A percentile compares a stretch with the other conserved stretches of the same genome.
Conservation (phyloP, 2,797 vertebrate genomes). For the Knipowitschia caucasica region DNA sequence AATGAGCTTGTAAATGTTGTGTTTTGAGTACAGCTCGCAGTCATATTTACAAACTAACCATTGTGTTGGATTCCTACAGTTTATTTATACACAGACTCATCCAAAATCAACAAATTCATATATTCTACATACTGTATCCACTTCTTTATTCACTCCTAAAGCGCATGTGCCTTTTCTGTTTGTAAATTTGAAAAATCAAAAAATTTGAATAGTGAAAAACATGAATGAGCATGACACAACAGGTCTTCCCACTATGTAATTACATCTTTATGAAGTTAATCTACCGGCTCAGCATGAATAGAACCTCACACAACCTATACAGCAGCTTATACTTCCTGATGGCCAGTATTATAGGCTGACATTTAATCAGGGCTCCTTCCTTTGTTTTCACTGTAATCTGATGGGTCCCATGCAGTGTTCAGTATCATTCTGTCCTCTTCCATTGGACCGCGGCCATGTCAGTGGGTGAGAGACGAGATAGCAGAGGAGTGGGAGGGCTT, state of each 20-base stretch:
- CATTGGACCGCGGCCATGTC: slow-evolving; percentile 55
- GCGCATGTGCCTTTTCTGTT: too few species aligned
- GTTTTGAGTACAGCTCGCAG: too few species aligned
- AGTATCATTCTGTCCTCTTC: slow-evolving; percentile 45
- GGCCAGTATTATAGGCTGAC: slow-evolving; percentile 28
- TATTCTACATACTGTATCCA: too few species aligned
- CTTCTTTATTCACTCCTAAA: too few species aligned
- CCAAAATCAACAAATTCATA: too few species aligned
- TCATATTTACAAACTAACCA: too few species aligned
- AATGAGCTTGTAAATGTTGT: too few species aligned
- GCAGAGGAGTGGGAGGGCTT: slow-evolving; percentile 58
- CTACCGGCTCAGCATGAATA: slow-evolving; percentile 26
- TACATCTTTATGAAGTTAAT: slow-evolving; percentile 32
- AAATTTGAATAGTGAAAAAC: not conserved
- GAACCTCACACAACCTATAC: slow-evolving; percentile 8
- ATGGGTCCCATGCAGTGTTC: slow-evolving; percentile 34
- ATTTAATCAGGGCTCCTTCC: slow-evolving; percentile 44
- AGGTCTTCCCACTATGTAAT: slow-evolving; percentile 28
- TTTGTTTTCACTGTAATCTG: slow-evolving; percentile 53
- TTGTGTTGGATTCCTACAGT: too few species aligned
- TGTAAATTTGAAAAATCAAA: too few species aligned
- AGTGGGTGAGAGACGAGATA: slow-evolving; percentile 59
- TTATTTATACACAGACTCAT: too few species aligned
- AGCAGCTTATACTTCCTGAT: slow-evolving; percentile 35
- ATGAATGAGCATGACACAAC: slow-evolving; percentile 4